Percentiles rank a stretch among this genome's conserved stretches.
Evolutionary conservation across 2,797 vertebrate genomes (phyloP).

Genomic region (Myiotriccus ornatus): DNA sequence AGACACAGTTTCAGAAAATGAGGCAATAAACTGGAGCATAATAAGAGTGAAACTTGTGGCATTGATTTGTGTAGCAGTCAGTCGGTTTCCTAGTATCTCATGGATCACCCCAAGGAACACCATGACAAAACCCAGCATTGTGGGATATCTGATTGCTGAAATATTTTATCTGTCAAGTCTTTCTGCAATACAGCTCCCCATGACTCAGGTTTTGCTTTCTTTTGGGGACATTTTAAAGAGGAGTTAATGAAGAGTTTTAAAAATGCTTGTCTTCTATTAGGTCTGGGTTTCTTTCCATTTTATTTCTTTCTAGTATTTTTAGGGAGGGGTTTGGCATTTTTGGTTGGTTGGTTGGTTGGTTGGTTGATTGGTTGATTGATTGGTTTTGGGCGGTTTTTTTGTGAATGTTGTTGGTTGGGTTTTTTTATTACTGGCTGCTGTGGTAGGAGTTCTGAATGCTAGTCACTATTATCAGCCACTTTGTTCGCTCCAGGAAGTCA

Average conservation of each 20-base stretch:
- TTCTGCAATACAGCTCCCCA: neutral
- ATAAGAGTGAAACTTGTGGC: neutral
- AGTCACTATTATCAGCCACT: neutral
- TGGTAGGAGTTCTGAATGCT: neutral
- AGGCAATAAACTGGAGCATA: neutral
- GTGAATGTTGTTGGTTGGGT: neutral
- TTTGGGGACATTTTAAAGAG: neutral
- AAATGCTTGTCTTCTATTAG: neutral
- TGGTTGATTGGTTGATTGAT: neutral
- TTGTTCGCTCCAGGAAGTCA: slow-evolving; percentile 26
- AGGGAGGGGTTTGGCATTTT: neutral
- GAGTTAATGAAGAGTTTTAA: neutral
- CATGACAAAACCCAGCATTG: neutral
- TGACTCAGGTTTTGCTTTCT: neutral
- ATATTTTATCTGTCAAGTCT: neutral
- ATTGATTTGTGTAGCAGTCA: neutral
- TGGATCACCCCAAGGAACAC: neutral
- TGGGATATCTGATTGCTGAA: neutral
- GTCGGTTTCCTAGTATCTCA: neutral
- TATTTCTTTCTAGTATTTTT: neutral
- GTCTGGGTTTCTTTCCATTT: neutral
- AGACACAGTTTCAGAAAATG: neutral
- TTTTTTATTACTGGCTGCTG: neutral
- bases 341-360: neutral
- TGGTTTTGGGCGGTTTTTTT: no score